Conservation (phyloP, 1,140 invertebrate genomes). For the Drosophila truncata region DNA sequence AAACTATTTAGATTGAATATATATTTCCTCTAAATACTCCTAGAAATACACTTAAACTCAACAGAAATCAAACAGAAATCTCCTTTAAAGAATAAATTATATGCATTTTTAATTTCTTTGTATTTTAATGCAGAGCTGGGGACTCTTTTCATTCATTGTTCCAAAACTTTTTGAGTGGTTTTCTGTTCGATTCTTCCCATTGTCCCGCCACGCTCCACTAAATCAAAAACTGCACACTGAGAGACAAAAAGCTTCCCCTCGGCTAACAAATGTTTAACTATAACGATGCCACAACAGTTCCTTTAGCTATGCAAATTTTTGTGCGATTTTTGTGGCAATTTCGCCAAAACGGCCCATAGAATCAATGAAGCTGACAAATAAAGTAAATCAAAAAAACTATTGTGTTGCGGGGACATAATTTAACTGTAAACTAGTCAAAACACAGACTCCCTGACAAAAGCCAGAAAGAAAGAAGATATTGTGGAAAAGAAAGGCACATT, state of each 20-base stretch:
- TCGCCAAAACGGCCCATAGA: slow-evolving; percentile 31
- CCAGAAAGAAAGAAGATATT: slow-evolving; percentile 11
- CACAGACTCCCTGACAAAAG: slow-evolving; percentile 24
- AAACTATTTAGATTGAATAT: too few relatives aligned
- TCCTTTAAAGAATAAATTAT: not conserved
- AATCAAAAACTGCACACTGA: slow-evolving; percentile 43
- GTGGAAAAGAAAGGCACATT: slow-evolving; percentile 29
- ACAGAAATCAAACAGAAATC: not conserved
- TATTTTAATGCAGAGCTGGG: not conserved
- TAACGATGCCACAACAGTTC: slow-evolving; percentile 3
- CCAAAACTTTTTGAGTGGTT: slow-evolving; percentile 18
- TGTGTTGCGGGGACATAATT: slow-evolving; percentile 17
- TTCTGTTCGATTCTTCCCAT: slow-evolving; percentile 36
- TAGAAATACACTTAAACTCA: too few relatives aligned
- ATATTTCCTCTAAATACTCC: too few relatives aligned
- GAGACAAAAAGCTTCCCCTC: slow-evolving; percentile 17
- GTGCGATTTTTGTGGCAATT: slow-evolving; percentile 25
- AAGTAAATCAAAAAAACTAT: slow-evolving; percentile 45
- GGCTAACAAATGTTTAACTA: not conserved
- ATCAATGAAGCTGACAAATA: slow-evolving; percentile 39
- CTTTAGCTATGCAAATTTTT: slow-evolving; percentile 40
- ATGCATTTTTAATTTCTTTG: not conserved
- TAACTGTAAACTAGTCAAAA: slow-evolving; percentile 58
- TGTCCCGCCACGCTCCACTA: slow-evolving; percentile 34
- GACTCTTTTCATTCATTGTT: slow-evolving; percentile 30